phyloP scores from a whole-genome alignment of 2,888 invertebrate genomes.

The Cephonodes hylas region DNA sequence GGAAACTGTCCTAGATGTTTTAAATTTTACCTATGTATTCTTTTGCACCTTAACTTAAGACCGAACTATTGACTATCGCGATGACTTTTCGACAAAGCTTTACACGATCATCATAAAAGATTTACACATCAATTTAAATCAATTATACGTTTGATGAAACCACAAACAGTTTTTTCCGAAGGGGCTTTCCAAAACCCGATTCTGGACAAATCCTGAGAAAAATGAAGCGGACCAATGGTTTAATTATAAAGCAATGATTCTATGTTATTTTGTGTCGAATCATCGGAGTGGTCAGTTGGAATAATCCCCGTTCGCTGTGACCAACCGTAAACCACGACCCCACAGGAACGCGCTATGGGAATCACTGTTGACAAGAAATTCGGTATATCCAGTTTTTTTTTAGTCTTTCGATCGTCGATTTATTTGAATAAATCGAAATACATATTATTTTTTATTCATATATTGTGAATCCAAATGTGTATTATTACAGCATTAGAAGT shows the following conservation, averaged over 20 bases:
- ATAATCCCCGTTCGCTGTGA: conserved; percentile 42
- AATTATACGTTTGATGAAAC: too few relatives aligned
- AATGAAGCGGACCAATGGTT: conserved; percentile 37
- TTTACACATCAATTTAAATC: neutral
- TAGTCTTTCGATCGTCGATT: neutral
- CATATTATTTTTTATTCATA: too few relatives aligned
- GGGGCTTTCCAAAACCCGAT: neutral
- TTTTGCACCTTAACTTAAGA: too few relatives aligned
- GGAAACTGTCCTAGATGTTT: too few relatives aligned
- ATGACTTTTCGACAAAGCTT: too few relatives aligned
- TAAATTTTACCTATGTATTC: too few relatives aligned
- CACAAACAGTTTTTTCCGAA: neutral
- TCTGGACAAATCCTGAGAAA: conserved; percentile 10
- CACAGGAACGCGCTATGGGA: conserved; percentile 48
- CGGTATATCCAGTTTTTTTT: neutral
- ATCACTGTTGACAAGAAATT: conserved; percentile 31
- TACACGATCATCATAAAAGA: too few relatives aligned
- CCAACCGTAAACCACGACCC: conserved; percentile 24
- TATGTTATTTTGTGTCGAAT: conserved; percentile 43
- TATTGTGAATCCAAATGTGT: too few relatives aligned
- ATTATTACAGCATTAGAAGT: too few relatives aligned
- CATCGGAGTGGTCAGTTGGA: conserved; percentile 41
- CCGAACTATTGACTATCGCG: too few relatives aligned
- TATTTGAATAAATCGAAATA: neutral
- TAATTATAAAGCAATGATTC: conserved; percentile 47